phyloP scores from a whole-genome alignment of 2,888 invertebrate species.

The Aleiodes alternator region DNA sequence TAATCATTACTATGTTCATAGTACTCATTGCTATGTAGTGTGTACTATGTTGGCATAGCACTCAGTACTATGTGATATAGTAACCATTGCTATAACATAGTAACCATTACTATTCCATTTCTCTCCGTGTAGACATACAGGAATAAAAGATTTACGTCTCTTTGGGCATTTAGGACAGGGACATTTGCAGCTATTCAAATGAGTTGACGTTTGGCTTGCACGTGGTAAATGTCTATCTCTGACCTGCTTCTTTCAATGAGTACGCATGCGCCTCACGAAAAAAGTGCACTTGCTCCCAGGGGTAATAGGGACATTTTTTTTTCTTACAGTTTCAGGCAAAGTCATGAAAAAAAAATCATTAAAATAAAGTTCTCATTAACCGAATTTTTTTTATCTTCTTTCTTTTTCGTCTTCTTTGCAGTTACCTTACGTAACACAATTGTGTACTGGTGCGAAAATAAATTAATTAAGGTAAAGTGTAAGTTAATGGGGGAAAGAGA shows the following conservation, averaged over 20 bases:
- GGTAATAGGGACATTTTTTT: neutral
- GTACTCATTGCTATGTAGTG: too few relatives aligned
- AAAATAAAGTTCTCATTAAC: too few relatives aligned
- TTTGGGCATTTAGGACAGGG: constrained; percentile 36
- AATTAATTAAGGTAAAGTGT: constrained; percentile 16
- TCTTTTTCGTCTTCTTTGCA: too few relatives aligned
- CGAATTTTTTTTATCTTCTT: too few relatives aligned
- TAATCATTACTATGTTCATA: too few relatives aligned
- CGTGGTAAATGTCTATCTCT: constrained; percentile 38
- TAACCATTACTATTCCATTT: too few relatives aligned
- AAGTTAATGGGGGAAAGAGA: neutral
- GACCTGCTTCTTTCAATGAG: constrained; percentile 41
- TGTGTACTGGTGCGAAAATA: neutral
- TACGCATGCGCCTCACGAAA: neutral
- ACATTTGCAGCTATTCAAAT: constrained; percentile 20
- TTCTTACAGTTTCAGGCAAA: neutral
- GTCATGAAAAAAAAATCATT: neutral
- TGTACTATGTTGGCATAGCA: too few relatives aligned
- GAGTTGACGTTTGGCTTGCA: constrained; percentile 11
- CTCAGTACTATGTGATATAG: too few relatives aligned
- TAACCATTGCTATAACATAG: too few relatives aligned
- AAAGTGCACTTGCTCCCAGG: constrained; percentile 1
- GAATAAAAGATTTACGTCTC: constrained; percentile 38
- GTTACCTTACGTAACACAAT: too few relatives aligned
- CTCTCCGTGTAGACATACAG: too few relatives aligned